Conservation (phyloP, 2,113 vertebrate genomes). For the Balaeniceps rex region DNA sequence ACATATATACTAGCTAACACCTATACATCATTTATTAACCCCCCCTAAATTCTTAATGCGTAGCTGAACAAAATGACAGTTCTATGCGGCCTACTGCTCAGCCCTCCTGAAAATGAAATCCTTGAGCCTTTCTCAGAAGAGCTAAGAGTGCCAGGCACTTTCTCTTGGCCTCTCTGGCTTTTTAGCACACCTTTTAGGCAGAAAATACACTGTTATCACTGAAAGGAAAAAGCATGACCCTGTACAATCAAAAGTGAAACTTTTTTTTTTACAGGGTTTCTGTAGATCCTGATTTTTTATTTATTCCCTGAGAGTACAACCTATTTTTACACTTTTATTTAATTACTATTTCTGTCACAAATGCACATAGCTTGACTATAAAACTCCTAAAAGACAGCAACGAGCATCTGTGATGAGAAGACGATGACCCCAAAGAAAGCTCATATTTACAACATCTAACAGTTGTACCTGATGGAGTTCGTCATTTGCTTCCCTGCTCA, state of each 20-base stretch:
- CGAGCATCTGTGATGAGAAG: not conserved
- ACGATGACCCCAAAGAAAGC: not conserved
- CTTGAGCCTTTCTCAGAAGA: not conserved
- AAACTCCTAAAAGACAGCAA: not conserved
- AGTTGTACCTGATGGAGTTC: not conserved
- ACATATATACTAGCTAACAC: not conserved
- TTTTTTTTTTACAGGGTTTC: not conserved
- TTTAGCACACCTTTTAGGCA: not conserved
- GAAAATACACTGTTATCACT: not conserved
- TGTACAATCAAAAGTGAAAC: not conserved
- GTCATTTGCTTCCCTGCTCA: not conserved
- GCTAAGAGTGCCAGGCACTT: not conserved
- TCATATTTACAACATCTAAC: rapidly evolving
- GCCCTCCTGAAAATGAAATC: not conserved
- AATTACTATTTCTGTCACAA: not conserved
- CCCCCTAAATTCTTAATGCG: not conserved
- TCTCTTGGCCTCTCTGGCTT: not conserved
- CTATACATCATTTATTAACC: not conserved
- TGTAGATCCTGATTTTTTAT: not conserved
- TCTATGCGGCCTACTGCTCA: not conserved
- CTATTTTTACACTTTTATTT: not conserved
- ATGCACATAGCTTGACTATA: not conserved
- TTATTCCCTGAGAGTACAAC: not conserved
- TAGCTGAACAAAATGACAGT: not conserved
- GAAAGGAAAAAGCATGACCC: not conserved